Conservation (phyloP, 2,113 vertebrate species). For the Plestiodon gilberti region DNA sequence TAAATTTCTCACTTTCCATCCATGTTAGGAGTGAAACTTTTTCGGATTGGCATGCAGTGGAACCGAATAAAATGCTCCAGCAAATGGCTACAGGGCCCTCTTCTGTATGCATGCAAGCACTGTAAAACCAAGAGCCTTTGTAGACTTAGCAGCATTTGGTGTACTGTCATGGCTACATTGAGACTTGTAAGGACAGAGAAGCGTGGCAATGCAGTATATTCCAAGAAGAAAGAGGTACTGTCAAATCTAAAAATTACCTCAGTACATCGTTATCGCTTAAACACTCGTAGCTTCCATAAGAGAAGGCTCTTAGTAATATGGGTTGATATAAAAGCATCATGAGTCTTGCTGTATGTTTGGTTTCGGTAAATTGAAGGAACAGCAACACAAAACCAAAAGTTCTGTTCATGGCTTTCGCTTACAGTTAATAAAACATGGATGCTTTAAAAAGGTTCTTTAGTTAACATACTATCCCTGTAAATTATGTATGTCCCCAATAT, state of each 20-base stretch:
- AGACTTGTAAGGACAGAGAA: slow-evolving; percentile 37
- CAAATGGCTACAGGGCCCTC: slow-evolving; percentile 43
- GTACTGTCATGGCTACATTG: slow-evolving; percentile 47
- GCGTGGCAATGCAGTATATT: slow-evolving; percentile 49
- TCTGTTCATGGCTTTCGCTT: slow-evolving; percentile 70
- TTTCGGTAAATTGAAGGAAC: slow-evolving; percentile 54
- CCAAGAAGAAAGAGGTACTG: slow-evolving; percentile 47
- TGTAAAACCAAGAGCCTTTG: slow-evolving; percentile 37
- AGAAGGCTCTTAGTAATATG: slow-evolving; percentile 61
- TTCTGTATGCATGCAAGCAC: slow-evolving; percentile 22
- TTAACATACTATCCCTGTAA: slow-evolving; percentile 65
- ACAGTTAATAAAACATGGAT: slow-evolving; percentile 69
- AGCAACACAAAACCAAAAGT: slow-evolving; percentile 61
- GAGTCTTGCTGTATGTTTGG: slow-evolving; percentile 44
- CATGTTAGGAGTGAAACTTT: background rate
- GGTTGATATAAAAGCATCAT: slow-evolving; percentile 55
- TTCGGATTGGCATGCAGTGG: background rate
- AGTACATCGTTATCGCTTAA: slow-evolving; percentile 57
- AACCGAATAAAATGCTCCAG: slow-evolving; percentile 47
- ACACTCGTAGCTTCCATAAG: slow-evolving; percentile 63
- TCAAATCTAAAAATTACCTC: slow-evolving; percentile 27
- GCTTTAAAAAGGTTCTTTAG: slow-evolving; percentile 71
- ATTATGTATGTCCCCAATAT: slow-evolving; percentile 41
- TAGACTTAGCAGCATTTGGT: slow-evolving; percentile 47
- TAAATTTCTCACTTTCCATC: background rate